A percentile compares a stretch with the other conserved stretches of the same genome.
These are phyloP conservation scores for Ailuropoda melanoleuca DNA, from an alignment of 2,113 vertebrate species.

Conservation along the genomic window DNA sequence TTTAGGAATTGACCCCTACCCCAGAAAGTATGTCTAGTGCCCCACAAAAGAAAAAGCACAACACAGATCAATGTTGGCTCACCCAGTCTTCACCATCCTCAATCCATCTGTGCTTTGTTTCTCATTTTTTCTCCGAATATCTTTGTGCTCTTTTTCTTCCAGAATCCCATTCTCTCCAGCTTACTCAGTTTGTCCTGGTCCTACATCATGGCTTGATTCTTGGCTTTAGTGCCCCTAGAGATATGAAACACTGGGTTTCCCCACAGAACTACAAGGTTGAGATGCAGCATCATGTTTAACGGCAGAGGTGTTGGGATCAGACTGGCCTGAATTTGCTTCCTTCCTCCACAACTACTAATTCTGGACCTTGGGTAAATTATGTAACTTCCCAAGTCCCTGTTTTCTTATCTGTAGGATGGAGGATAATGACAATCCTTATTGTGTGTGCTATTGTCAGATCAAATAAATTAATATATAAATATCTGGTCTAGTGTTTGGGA, in stretches of 20 bases:
- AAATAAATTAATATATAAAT: neutral
- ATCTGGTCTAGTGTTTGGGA: neutral
- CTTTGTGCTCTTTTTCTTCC: neutral
- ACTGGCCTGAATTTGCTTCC: neutral
- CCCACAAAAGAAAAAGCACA: neutral
- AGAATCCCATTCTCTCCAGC: neutral
- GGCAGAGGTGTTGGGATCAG: neutral
- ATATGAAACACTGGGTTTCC: neutral
- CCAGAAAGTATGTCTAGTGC: neutral
- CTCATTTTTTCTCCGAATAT: neutral
- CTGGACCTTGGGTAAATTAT: neutral
- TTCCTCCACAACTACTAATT: neutral
- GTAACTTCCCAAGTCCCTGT: neutral
- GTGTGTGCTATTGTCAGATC: neutral
- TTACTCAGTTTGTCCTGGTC: neutral
- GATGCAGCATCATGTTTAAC: accelerated
- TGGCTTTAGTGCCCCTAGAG: neutral
- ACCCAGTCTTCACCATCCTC: neutral
- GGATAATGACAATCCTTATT: neutral
- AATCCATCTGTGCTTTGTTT: neutral
- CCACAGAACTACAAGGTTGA: neutral
- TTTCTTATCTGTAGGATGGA: neutral
- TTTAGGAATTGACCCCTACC: neutral
- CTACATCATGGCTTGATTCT: neutral
- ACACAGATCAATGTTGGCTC: neutral